Base-by-base conservation (phyloP, 2,888 invertebrate species). In the Altica lythri region DNA sequence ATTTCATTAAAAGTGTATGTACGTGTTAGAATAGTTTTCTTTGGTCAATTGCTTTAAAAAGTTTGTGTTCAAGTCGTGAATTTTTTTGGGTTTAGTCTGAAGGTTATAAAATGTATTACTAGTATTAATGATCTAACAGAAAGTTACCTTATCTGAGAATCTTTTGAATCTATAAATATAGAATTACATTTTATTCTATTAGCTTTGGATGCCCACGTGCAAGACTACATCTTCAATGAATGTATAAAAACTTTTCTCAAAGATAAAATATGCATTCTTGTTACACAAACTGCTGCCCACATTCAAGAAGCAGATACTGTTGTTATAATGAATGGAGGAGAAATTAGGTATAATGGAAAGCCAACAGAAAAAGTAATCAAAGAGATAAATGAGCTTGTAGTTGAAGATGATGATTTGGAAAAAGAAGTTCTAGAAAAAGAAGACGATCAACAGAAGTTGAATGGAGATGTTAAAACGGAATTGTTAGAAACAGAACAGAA, bases 201-300 rank as follows among this genome's bases (percentile, higher is more conserved):
- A 49, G 93, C 94, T 0, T 90, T 94, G n/a, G 94, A 94, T 77
- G 83, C 90, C 0, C 88, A 89, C 27, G 93, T 94, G 2, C 89
- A 90, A 2, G 83, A 88, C 0, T 88, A 90, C 75, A 80, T 94
- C 63, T 94, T 92, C 77, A 89, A 92, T 68, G 83, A 87, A 69
- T 90, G 89, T 67, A 80, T 89, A 42, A 80, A 68, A 44, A 55
- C 17, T 8, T 83, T 84, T 64, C 76, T 91, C 59, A 78, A 81
- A 4, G 80, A 83, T 57, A 84, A 86, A 69, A 85, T 89, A 1
- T 75, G 86, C 25, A 81, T 91, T 38, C 80, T 91, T 10, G 88
- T 89, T 59, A 90, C 90, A 1, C 86, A 86, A 67, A 85, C 85
- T 70, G 75, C 83, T 61, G 83, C 84, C 68, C 85, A 85, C 67